These are phyloP conservation scores for Operophtera brumata DNA, from an alignment of 2,888 invertebrate species.

Conservation along the genomic window DNA sequence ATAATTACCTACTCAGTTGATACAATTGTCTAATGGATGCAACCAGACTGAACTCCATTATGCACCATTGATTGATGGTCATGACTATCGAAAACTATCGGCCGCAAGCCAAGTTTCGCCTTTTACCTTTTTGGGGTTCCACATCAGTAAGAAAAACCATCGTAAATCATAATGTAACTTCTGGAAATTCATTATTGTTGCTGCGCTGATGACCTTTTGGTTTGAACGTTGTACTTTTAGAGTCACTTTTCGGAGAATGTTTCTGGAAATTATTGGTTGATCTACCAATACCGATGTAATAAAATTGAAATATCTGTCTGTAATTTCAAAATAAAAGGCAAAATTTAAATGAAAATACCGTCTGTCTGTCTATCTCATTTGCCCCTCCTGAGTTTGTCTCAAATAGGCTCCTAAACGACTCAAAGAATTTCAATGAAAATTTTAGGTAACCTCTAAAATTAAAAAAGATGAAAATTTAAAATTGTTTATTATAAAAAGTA, in stretches of 20 bases:
- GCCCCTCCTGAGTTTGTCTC: no score
- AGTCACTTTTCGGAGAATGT: background rate
- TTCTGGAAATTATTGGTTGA: no score
- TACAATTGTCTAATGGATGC: constrained; percentile 18
- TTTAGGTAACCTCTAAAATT: no score
- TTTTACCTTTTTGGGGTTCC: constrained; percentile 59
- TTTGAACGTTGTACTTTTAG: background rate
- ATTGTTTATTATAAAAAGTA: no score
- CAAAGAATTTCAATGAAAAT: no score
- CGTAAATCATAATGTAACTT: constrained; percentile 27
- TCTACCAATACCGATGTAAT: no score
- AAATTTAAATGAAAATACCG: no score
- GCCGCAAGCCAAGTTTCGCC: constrained; percentile 59
- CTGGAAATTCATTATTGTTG: background rate
- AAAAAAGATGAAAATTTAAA: no score
- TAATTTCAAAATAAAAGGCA: no score
- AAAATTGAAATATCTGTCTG: no score
- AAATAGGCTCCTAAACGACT: no score
- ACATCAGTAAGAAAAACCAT: constrained; percentile 15
- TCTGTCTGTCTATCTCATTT: no score
- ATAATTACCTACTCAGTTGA: background rate
- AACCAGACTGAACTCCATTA: constrained; percentile 6
- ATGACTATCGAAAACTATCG: constrained; percentile 56
- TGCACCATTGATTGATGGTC: constrained; percentile 65
- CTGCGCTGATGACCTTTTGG: background rate